Percentiles rank a stretch among this genome's conserved stretches.
Conservation (phyloP, 1,140 invertebrate genomes). For the Rhizoglyphus robini region DNA sequence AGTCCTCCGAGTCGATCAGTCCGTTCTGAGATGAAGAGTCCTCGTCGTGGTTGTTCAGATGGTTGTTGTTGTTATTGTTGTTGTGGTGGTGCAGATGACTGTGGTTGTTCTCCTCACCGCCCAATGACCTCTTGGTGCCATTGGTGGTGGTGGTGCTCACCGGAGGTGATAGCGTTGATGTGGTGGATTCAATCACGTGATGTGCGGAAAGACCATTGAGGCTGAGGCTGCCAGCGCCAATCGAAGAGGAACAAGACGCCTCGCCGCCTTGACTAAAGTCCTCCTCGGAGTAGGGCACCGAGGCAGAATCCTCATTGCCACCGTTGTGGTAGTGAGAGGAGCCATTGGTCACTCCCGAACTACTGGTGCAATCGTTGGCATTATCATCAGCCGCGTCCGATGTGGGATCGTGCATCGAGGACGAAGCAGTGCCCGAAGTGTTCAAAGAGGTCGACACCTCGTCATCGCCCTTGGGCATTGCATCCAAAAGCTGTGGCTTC, state of each 20-base stretch:
- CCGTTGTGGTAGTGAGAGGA: not conserved
- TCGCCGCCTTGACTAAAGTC: not conserved
- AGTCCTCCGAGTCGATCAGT: not conserved
- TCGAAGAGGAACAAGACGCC: not conserved
- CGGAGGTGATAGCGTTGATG: not conserved
- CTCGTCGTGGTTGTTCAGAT: too few species aligned
- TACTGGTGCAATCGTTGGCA: not conserved
- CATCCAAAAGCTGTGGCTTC: slow-evolving; percentile 62
- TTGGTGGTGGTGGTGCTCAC: not conserved
- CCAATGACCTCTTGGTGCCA: not conserved
- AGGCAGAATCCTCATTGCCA: not conserved
- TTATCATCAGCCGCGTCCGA: slow-evolving; percentile 7
- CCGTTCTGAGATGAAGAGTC: not conserved
- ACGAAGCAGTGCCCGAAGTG: not conserved
- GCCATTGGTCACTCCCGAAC: not conserved
- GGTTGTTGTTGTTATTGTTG: not conserved
- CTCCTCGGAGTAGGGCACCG: slow-evolving; percentile 14
- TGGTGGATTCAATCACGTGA: not conserved
- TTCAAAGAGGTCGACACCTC: not conserved
- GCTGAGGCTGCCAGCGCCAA: not conserved
- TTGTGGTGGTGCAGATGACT: not conserved
- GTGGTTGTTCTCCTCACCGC: not conserved
- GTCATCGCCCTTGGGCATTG: slow-evolving; percentile 43
- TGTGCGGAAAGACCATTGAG: not conserved
- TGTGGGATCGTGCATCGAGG: too few species aligned